Conservation (phyloP, 1,140 invertebrate species). For the Aethina tumida region DNA sequence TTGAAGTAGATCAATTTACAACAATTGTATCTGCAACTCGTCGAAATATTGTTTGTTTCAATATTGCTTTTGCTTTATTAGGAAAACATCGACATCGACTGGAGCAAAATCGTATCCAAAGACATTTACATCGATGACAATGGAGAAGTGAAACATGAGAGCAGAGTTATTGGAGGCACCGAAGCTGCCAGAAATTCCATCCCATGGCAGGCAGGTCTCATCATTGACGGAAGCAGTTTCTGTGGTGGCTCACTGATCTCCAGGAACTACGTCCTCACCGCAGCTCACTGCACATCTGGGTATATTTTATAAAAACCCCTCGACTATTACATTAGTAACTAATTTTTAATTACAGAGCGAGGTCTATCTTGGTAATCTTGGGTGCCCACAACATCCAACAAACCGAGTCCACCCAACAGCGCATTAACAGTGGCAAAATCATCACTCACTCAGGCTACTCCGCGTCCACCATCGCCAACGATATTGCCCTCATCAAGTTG, state of each 20-base stretch:
- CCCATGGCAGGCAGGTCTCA: constrained; percentile 10
- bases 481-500: constrained; percentile 8
- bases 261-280: constrained; percentile 4
- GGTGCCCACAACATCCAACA: constrained; percentile 10
- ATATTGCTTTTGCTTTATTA: too few species aligned
- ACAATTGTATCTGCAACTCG: too few species aligned
- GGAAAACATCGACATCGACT: too few species aligned
- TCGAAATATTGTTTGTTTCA: too few species aligned
- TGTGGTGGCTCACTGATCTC: constrained; percentile 12
- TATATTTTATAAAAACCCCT: not conserved
- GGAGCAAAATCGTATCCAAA: constrained; percentile 4
- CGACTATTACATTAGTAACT: not conserved
- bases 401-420: constrained; percentile 8
- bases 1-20: too few species aligned
- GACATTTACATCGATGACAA: constrained; percentile 6
- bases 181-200: constrained; percentile 5
- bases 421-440: not conserved
- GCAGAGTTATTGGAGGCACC: constrained; percentile 7
- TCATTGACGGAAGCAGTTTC: constrained; percentile 10
- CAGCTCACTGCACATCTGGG: constrained; percentile 10
- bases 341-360: constrained; percentile 1
- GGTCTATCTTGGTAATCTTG: constrained; percentile 2
- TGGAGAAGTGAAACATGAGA: constrained; percentile 3
- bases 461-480: constrained; percentile 4
- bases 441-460: constrained; percentile 7